A percentile compares a stretch with the other conserved stretches of the same genome.
Conservation (phyloP, 2,888 invertebrate genomes). For the Parasteatoda lunata region DNA sequence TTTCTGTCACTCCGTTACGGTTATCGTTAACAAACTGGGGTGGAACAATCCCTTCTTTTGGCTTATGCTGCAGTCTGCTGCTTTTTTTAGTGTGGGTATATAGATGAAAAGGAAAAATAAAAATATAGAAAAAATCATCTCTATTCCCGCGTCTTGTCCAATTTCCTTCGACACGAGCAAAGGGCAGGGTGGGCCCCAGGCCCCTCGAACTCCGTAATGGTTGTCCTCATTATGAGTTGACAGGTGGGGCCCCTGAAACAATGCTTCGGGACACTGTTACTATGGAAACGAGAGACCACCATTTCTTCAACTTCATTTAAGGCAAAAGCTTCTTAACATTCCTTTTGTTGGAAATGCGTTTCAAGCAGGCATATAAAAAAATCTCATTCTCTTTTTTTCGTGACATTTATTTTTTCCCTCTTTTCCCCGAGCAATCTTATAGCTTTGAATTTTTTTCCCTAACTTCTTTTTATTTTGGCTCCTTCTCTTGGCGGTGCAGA, state of each 20-base stretch:
- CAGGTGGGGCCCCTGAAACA: constrained; percentile 33
- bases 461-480: neutral
- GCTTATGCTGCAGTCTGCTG: constrained; percentile 9
- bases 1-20: constrained; percentile 21
- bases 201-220: constrained; percentile 25
- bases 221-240: constrained; percentile 29
- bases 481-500: constrained; percentile 8
- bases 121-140: neutral
- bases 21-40: constrained; percentile 20
- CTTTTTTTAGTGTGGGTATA: neutral
- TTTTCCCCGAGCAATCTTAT: constrained; percentile 2
- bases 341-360: constrained; percentile 16
- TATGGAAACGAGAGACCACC: constrained; percentile 15
- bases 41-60: constrained; percentile 3
- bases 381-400: neutral
- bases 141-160: constrained; percentile 11
- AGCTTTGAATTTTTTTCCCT: neutral
- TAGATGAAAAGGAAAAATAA: neutral
- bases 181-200: constrained; percentile 28
- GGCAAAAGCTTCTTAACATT: constrained; percentile 25
- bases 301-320: constrained; percentile 39
- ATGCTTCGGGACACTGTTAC: constrained; percentile 26
- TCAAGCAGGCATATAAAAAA: constrained; percentile 1
- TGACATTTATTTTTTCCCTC: neutral
- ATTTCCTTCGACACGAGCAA: constrained; percentile 25